Evolutionary conservation across 2,113 vertebrate genomes (phyloP).

Genomic region (Corythornis cristatus): DNA sequence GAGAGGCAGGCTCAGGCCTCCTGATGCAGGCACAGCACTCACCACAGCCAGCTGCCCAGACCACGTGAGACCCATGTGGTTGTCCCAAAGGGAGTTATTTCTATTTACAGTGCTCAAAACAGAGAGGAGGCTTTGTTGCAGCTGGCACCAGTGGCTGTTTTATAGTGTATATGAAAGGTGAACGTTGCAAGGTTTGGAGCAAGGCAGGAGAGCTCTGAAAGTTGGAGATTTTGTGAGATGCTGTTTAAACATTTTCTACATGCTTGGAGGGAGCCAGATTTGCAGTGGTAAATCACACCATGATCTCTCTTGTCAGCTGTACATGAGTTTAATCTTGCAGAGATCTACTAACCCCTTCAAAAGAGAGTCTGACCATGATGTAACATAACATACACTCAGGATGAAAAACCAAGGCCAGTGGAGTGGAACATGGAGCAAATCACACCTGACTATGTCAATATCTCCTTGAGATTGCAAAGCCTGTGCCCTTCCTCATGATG

Average conservation of each 20-base stretch:
- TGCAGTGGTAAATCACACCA: not conserved
- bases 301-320: not conserved
- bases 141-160: not conserved
- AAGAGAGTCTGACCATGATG: not conserved
- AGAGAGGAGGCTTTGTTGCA: not conserved
- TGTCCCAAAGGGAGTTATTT: not conserved
- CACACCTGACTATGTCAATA: not conserved
- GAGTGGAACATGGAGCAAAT: not conserved
- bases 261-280: not conserved
- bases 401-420: not conserved
- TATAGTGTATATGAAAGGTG: not conserved
- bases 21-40: accelerated
- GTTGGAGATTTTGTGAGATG: not conserved
- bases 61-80: accelerated
- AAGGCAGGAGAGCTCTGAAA: not conserved
- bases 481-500: not conserved
- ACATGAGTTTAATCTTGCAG: not conserved
- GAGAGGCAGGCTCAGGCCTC: accelerated
- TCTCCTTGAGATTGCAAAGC: not conserved
- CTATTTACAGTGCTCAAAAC: not conserved
- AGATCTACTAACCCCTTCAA: not conserved
- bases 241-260: not conserved
- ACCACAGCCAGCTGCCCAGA: accelerated
- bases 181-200: not conserved
- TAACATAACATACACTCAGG: not conserved